Percentiles rank a stretch among this genome's conserved stretches.
These are phyloP conservation scores for Paelopatides confundens DNA, from an alignment of 53 echinoderm and acorn worm genomes.

Conservation along the genomic window DNA sequence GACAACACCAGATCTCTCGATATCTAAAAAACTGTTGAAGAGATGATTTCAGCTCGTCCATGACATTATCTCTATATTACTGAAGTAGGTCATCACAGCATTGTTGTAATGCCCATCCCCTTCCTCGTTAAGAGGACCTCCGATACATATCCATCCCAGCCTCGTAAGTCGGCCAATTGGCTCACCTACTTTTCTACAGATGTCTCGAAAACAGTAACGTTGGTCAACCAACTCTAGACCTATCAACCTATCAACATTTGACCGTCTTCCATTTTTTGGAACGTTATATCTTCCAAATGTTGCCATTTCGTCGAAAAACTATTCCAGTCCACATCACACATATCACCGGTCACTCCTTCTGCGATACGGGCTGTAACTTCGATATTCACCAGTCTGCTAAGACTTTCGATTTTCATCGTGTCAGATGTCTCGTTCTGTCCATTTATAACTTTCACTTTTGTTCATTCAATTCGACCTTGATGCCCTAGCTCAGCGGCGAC, in stretches of 20 bases:
- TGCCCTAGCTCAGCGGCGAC: slow-evolving; percentile 26
- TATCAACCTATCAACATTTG: neutral
- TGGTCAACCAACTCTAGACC: neutral
- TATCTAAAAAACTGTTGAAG: too few species aligned
- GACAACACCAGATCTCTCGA: too few species aligned
- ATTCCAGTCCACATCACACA: neutral
- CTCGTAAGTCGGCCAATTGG: too few species aligned
- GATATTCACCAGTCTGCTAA: neutral
- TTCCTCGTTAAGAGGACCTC: neutral
- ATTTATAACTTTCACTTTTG: slow-evolving; percentile 13
- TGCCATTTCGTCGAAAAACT: neutral
- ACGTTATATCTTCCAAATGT: too few species aligned
- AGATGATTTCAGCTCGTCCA: too few species aligned
- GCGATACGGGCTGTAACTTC: too few species aligned
- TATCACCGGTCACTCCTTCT: neutral
- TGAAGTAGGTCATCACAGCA: too few species aligned
- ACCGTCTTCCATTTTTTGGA: neutral
- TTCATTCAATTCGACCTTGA: too few species aligned
- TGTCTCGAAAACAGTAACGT: neutral
- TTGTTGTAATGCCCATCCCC: too few species aligned
- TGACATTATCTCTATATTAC: too few species aligned
- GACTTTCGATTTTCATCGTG: neutral
- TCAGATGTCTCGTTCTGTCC: slow-evolving; percentile 1
- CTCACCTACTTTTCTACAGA: too few species aligned
- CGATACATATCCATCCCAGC: too few species aligned